Base-by-base conservation (phyloP, 1,140 invertebrate genomes). In the Zaprionus tsacasi region DNA sequence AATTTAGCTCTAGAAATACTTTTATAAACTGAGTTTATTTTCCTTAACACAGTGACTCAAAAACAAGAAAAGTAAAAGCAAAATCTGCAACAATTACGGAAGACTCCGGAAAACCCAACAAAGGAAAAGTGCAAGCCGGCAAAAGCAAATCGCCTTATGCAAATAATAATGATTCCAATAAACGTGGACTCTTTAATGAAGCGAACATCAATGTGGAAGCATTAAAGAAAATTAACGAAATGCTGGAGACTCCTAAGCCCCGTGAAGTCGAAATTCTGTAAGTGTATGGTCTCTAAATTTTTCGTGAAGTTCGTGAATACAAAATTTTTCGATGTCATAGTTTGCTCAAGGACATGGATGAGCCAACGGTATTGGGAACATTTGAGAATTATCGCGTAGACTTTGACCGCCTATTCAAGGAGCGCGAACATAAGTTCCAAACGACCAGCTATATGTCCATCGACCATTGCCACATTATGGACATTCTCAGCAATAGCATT, bases 191-290 rank as follows among this genome's bases (percentile, higher is more conserved):
- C 10, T 71, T 85, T 21, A 52, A 74, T 25, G 78, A 15, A 5
- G 36, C 48, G 0, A 13, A 40, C 10, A 50, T 48, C 0, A 33
- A 69, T 38, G 10, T 60, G 1, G 35, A 48, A 57, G 63, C 59
- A 0, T 52, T 87, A 6, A 67, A 69, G 40, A 33, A 55, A 35
- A 21, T 86, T 15, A 67, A 79, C 45, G 61, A 56, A 13, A 57
- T 86, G 63, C 63, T 86, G 13, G 60, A 66, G n/a, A 52, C 48
- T 7, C 17, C 60, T 6, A 74, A 64, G 36, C 76, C 74, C 17
- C 82, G 33, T 12, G 40, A 87, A 56, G 89, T 91, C 15, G 17
- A 87, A 12, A 87, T 90, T 8, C 58, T 87, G 89, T 86, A 78
- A 81, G 79, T 64, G 17, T 6, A 6, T 35, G 33, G 6, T 3